Conservation (phyloP, 1,140 invertebrate species). For the Ostrea denselamellosa region DNA sequence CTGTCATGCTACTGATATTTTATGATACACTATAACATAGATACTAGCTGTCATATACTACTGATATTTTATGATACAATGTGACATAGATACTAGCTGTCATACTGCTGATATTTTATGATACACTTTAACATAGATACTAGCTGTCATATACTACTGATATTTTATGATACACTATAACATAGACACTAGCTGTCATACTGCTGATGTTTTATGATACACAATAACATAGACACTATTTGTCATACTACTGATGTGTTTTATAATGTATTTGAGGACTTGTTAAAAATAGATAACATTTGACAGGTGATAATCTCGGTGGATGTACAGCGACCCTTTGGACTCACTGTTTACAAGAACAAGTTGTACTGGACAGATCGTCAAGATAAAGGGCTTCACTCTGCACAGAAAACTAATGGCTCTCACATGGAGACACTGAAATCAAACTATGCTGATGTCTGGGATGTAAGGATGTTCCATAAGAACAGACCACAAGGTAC, state of each 20-base stretch:
- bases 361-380: conserved; percentile 99
- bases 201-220: no score
- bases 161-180: no score
- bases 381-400: conserved; percentile 81
- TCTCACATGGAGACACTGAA: conserved; percentile 81
- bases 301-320: conserved; percentile 79
- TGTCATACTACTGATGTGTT: not conserved
- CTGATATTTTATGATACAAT: no score
- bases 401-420: conserved; percentile 87
- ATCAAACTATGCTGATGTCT: conserved; percentile 85
- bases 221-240: no score
- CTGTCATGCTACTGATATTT: no score
- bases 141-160: no score
- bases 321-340: conserved; percentile 92
- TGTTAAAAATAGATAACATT: not conserved
- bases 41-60: no score
- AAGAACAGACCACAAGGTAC: conserved; percentile 82
- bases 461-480: conserved; percentile 93
- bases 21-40: no score
- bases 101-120: no score
- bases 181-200: no score
- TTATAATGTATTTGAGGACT: not conserved
- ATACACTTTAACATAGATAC: no score
- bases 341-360: conserved; percentile 92
- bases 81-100: no score